These are phyloP conservation scores for Harpalus rubripes DNA, from an alignment of 2,888 invertebrate species.

Conservation along the genomic window DNA sequence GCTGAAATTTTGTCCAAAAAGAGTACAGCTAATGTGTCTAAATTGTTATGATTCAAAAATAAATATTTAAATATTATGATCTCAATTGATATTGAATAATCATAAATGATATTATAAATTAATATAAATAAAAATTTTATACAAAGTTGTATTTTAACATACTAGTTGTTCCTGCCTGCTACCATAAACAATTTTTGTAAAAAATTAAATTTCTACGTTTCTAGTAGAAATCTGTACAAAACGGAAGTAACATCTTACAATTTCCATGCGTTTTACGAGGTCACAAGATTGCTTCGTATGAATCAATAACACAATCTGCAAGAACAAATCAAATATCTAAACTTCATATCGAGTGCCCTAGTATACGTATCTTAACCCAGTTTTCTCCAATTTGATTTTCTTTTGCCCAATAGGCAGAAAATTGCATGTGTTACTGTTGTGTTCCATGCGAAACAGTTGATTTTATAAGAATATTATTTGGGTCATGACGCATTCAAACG, in stretches of 20 bases:
- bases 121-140: too few species aligned
- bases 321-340: not conserved
- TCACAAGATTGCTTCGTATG: not conserved
- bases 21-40: too few species aligned
- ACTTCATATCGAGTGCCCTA: constrained; percentile 3
- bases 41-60: too few species aligned
- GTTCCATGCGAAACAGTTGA: not conserved
- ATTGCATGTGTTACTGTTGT: not conserved
- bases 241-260: constrained; percentile 1
- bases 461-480: constrained; percentile 3
- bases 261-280: not conserved
- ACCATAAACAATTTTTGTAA: not conserved
- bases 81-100: too few species aligned
- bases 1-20: too few species aligned
- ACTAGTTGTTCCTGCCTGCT: not conserved
- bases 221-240: constrained; percentile 2
- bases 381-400: constrained; percentile 2
- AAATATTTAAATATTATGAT: too few species aligned
- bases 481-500: constrained; percentile 23
- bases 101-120: too few species aligned
- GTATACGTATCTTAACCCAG: not conserved
- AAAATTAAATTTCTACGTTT: not conserved
- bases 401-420: not conserved
- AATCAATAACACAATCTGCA: constrained; percentile 16
- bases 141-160: too few species aligned